Evolutionary conservation across 2,888 invertebrate genomes (phyloP).

Genomic region (Stramonita haemastoma): DNA sequence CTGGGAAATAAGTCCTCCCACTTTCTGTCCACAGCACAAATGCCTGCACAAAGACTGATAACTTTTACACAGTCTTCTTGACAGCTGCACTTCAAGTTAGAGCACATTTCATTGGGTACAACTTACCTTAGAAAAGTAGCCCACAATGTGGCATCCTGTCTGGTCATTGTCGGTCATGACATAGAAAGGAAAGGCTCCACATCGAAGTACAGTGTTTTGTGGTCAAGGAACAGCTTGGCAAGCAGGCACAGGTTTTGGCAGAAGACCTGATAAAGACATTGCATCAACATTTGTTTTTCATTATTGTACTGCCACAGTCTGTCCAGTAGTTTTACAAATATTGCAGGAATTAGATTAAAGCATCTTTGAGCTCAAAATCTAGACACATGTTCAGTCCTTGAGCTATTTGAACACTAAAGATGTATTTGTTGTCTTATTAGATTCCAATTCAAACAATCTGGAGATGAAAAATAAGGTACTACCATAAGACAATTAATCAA

Average conservation of each 20-base stretch:
- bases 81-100: neutral
- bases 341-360: too few species aligned
- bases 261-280: constrained; percentile 81
- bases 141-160: constrained; percentile 91
- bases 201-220: constrained; percentile 98
- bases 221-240: constrained; percentile 98
- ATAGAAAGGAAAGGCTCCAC: constrained; percentile 99
- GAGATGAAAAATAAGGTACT: too few species aligned
- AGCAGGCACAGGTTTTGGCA: constrained; percentile 98
- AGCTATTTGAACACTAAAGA: too few species aligned
- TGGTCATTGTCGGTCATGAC: constrained; percentile 95
- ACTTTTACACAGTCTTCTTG: neutral
- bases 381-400: too few species aligned
- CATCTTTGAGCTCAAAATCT: too few species aligned
- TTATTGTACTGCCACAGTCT: too few species aligned
- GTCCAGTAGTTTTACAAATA: too few species aligned
- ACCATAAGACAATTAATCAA: too few species aligned
- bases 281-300: too few species aligned
- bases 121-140: constrained; percentile 97
- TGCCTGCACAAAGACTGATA: neutral
- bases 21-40: neutral
- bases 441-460: too few species aligned
- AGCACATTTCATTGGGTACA: neutral
- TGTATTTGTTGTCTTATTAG: too few species aligned
- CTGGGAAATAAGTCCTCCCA: too few species aligned